Evolutionary conservation across 1,140 invertebrate species (phyloP), one percentile per base, ranked within the genome.

Genomic region (Hirudo medicinalis): DNA sequence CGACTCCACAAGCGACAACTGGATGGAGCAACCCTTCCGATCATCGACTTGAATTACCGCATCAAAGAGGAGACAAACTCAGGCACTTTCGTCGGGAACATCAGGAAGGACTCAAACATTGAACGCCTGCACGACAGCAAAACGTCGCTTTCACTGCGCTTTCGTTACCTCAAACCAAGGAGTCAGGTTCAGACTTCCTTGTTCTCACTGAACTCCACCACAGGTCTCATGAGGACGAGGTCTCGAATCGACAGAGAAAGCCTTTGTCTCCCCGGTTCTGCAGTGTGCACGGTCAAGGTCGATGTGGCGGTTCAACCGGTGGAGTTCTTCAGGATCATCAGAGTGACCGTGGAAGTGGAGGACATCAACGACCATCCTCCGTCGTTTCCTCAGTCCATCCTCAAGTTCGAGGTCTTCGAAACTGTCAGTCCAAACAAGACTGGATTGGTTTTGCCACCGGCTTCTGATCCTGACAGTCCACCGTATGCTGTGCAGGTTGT

Each of bases 351-450:
- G 8, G 76, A 67, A 29, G 71, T 80, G 11, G 17, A 66, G 0
- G 79, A 80, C 66, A 76, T 78, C 13, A 80, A 81, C 75, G 80
- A 81, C 70, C 78, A 81, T 73, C 49, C 71, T 13, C 80, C 80
- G 25, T 71, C 43, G 53, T 81, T 81, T 76, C 74, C 77, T 0
- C 36, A 75, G 25, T n/a, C 67, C 9, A 54, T 66, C 15, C 72
- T 77, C 0, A 73, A 72, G 40, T 72, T 80, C 15, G 70, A 71
- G 53, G 74, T 80, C 25, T 74, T 76, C 4, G 80, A 81, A 74
- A 74, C 74, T 17, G 75, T 72, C 22, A 54, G 72, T 13, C 67
- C 74, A 2, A 32, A 63, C 19, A 71, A 73, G 55, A 71, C 75
- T 20, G 74, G 74, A 19, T 76, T 81, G 27, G 57, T 69, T 20